Evolutionary conservation across 2,888 invertebrate genomes (phyloP).

Genomic region (Siphonodentalium dalli): DNA sequence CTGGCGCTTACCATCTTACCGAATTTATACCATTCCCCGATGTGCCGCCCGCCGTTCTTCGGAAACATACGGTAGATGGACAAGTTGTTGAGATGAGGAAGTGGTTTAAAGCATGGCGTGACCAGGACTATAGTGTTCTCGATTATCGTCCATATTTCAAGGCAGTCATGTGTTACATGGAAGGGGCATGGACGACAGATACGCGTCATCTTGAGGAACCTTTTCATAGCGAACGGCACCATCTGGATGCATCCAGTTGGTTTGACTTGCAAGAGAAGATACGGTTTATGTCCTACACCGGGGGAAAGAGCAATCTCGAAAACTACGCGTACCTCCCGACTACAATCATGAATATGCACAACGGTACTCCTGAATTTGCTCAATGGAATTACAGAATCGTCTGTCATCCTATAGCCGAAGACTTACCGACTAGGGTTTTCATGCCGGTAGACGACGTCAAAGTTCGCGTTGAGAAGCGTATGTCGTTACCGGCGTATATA

Average conservation of each 20-base stretch:
- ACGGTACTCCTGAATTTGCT: slow-evolving; percentile 37
- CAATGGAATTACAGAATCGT: slow-evolving; percentile 51
- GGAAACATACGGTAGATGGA: slow-evolving; percentile 35
- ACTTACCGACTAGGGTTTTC: slow-evolving; percentile 29
- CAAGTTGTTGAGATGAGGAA: slow-evolving; percentile 42
- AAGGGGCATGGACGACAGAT: slow-evolving; percentile 42
- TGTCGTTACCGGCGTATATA: too few relatives aligned
- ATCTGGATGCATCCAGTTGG: slow-evolving; percentile 43
- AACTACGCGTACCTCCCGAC: slow-evolving; percentile 48
- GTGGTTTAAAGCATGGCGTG: slow-evolving; percentile 34
- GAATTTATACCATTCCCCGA: slow-evolving; percentile 39
- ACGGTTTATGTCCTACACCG: slow-evolving; percentile 39
- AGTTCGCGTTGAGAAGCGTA: too few relatives aligned
- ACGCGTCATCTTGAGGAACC: slow-evolving; percentile 36
- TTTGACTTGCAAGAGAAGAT: slow-evolving; percentile 42
- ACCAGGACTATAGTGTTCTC: slow-evolving; percentile 26
- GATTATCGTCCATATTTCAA: slow-evolving; percentile 41
- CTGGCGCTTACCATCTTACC: slow-evolving; percentile 26
- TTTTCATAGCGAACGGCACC: slow-evolving; percentile 43
- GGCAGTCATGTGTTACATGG: slow-evolving; percentile 38
- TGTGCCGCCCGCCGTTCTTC: slow-evolving; percentile 40
- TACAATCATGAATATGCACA: slow-evolving; percentile 37
- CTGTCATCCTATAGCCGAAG: slow-evolving; percentile 34
- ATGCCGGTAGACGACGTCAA: slow-evolving; percentile 30
- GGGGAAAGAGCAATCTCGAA: slow-evolving; percentile 38